These are phyloP conservation scores for Austrofundulus limnaeus DNA, from an alignment of 2,113 vertebrate species.

Conservation along the genomic window DNA sequence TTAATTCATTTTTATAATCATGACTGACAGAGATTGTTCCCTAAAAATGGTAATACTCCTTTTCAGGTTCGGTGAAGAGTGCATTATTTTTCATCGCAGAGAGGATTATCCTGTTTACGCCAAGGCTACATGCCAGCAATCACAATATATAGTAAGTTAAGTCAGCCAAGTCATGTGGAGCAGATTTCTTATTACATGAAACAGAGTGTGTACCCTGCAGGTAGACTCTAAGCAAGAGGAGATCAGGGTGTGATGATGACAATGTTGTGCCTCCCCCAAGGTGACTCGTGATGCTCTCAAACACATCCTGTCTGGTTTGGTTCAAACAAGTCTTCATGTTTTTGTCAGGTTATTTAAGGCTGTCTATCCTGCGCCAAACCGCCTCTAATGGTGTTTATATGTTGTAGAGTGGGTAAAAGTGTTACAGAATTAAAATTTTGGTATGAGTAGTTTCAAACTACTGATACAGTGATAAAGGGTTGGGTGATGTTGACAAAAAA, in stretches of 20 bases:
- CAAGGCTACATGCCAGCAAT: constrained; percentile 42
- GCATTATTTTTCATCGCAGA: constrained; percentile 27
- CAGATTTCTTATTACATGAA: constrained; percentile 50
- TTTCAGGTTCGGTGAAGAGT: constrained; percentile 23
- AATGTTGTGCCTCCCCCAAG: constrained; percentile 18
- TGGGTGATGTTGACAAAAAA: too few relatives aligned
- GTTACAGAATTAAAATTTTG: background rate
- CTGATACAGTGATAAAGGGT: too few relatives aligned
- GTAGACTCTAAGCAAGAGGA: constrained; percentile 23
- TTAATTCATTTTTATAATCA: constrained; percentile 42
- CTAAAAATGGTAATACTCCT: constrained; percentile 25
- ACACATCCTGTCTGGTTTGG: constrained; percentile 9
- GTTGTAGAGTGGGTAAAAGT: background rate
- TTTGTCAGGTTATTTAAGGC: too few relatives aligned
- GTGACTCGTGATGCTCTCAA: constrained; percentile 14
- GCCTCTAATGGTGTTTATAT: background rate
- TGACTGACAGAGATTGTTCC: constrained; percentile 47
- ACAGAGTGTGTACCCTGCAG: constrained; percentile 22
- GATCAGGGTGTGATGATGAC: constrained; percentile 11
- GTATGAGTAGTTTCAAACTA: too few relatives aligned
- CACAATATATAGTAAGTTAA: constrained; percentile 37
- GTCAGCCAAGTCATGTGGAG: constrained; percentile 40
- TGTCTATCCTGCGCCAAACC: background rate
- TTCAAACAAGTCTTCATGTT: background rate
- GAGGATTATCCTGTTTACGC: constrained; percentile 45